These are phyloP conservation scores for Mustela erminea DNA, from an alignment of 2,797 vertebrate species.

Conservation along the genomic window DNA sequence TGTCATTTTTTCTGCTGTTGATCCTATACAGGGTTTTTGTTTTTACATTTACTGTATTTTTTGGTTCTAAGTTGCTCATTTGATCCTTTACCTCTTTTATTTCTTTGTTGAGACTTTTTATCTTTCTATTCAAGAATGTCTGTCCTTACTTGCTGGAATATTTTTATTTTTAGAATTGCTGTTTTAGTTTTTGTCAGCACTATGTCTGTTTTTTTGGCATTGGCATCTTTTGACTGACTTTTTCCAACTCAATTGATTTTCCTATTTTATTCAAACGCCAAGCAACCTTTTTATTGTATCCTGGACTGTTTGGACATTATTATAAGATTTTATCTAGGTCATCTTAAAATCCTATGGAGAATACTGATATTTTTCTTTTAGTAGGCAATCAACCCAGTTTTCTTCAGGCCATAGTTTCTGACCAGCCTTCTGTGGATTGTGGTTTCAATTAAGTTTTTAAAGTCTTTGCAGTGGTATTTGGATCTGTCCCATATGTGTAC, in stretches of 20 bases:
- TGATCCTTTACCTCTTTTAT: neutral
- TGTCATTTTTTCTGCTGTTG: neutral
- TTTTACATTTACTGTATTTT: neutral
- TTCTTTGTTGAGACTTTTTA: neutral
- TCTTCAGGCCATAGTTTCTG: neutral
- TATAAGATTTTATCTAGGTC: neutral
- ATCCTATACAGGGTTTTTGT: neutral
- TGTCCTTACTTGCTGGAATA: neutral
- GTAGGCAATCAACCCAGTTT: neutral
- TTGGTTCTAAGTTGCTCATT: neutral
- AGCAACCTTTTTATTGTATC: neutral
- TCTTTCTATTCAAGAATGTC: neutral
- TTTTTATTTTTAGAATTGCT: neutral
- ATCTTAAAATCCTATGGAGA: slow-evolving; percentile 8
- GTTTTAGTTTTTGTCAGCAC: neutral
- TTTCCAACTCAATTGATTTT: neutral
- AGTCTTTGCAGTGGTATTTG: neutral
- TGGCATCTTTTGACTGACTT: neutral
- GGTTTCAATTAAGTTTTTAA: neutral
- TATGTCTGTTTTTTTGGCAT: neutral
- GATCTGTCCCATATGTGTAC: neutral
- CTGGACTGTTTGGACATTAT: neutral
- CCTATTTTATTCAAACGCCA: neutral
- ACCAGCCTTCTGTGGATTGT: neutral
- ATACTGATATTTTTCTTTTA: neutral